Conservation (phyloP, 2,797 vertebrate species). For the Rousettus madagascariensis region DNA sequence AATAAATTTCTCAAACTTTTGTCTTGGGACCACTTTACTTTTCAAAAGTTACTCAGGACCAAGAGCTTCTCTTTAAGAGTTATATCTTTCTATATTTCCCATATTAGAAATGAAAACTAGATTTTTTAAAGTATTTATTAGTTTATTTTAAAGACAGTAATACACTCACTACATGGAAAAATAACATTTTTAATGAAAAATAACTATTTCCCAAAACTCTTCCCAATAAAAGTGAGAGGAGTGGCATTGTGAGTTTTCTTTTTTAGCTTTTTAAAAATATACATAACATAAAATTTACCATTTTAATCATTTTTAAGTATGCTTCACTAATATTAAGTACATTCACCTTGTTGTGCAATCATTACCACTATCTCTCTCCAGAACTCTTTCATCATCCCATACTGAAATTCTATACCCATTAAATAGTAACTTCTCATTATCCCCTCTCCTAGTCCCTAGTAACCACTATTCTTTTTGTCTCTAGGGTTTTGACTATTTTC, state of each 20-base stretch:
- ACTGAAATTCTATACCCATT: neutral
- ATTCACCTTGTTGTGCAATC: neutral
- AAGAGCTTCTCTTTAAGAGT: slow-evolving; percentile 14
- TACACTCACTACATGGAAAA: neutral
- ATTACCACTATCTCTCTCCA: neutral
- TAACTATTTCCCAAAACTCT: neutral
- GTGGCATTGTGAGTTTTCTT: neutral
- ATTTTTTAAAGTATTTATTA: neutral
- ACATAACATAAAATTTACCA: neutral
- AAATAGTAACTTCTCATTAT: neutral
- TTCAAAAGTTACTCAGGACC: neutral
- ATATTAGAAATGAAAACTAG: slow-evolving; percentile 31
- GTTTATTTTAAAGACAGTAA: neutral
- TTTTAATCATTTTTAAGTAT: neutral
- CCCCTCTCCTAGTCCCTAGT: neutral
- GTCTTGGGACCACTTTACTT: neutral
- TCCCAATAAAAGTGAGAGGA: neutral
- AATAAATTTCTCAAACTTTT: slow-evolving; percentile 44
- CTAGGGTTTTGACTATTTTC: neutral
- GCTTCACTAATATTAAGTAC: neutral
- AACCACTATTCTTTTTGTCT: neutral
- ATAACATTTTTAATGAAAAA: slow-evolving; percentile 32
- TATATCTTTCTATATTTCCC: slow-evolving; percentile 14
- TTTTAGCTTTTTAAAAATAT: neutral
- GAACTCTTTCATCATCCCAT: neutral